These are phyloP conservation scores for Alaudala cheleensis DNA, from an alignment of 2,113 vertebrate genomes.

Conservation along the genomic window DNA sequence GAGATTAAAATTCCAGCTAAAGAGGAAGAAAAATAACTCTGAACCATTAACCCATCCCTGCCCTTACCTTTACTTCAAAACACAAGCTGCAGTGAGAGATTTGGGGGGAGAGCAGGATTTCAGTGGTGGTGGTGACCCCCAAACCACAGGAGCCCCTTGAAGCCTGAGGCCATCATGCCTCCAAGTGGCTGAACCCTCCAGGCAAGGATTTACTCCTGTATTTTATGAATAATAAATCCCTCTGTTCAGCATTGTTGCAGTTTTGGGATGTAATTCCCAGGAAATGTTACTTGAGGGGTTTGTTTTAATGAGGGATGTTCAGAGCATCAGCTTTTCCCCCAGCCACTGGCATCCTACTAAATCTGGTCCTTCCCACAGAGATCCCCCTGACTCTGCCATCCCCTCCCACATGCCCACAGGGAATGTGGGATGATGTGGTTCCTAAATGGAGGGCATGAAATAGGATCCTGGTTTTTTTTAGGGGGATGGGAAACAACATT, in stretches of 20 bases:
- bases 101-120: not conserved
- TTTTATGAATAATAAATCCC: conserved; percentile 17
- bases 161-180: not conserved
- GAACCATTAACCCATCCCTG: not conserved
- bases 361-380: not conserved
- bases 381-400: not conserved
- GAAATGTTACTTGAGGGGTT: conserved; percentile 63
- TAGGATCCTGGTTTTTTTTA: not conserved
- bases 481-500: not conserved
- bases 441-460: not conserved
- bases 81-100: not conserved
- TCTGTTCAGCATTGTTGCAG: not conserved
- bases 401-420: not conserved
- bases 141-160: not conserved
- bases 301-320: conserved; percentile 51
- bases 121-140: conserved; percentile 19
- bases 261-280: conserved; percentile 62
- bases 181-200: conserved; percentile 5
- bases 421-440: not conserved
- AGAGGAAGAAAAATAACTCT: not conserved
- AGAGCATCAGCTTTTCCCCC: not conserved
- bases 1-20: not conserved
- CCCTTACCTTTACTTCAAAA: conserved; percentile 24
- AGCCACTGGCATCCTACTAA: not conserved
- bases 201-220: conserved; percentile 36